Evolutionary conservation across 2,888 invertebrate genomes (phyloP).

Genomic region (Limnephilus rhombicus): DNA sequence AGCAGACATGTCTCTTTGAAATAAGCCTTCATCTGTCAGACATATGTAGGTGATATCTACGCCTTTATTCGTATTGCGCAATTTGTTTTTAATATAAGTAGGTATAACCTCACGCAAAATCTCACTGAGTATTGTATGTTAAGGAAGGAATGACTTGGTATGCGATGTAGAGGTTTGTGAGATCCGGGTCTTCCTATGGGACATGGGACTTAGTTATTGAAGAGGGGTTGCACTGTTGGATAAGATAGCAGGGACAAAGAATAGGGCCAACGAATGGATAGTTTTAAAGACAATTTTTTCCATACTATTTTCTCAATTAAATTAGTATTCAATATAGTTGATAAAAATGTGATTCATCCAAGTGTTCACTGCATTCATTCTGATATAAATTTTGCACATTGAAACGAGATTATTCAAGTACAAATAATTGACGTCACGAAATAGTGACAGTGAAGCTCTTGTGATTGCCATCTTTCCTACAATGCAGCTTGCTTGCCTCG

Average conservation of each 20-base stretch:
- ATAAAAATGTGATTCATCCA: not conserved
- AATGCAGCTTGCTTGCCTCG: no score
- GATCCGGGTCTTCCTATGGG: not conserved
- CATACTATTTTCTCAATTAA: not conserved
- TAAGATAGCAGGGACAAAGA: not conserved
- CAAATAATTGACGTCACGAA: no score
- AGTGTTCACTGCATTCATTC: no score
- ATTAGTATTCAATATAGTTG: not conserved
- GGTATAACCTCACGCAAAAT: not conserved
- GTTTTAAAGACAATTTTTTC: no score
- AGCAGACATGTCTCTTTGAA: not conserved
- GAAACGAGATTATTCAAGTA: no score
- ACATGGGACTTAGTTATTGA: not conserved
- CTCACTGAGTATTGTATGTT: not conserved
- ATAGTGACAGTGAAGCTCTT: no score
- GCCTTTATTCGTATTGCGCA: not conserved
- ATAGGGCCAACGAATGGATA: not conserved
- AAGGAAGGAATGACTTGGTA: not conserved
- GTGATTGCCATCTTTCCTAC: no score
- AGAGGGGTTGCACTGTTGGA: not conserved
- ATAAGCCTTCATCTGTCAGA: not conserved
- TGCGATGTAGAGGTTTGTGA: not conserved
- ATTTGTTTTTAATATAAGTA: not conserved
- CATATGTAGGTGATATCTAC: not conserved
- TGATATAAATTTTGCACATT: no score